A percentile compares a stretch with the other conserved stretches of the same genome.
Conservation (phyloP, 2,113 vertebrate genomes). For the Lepidothrix coronata region DNA sequence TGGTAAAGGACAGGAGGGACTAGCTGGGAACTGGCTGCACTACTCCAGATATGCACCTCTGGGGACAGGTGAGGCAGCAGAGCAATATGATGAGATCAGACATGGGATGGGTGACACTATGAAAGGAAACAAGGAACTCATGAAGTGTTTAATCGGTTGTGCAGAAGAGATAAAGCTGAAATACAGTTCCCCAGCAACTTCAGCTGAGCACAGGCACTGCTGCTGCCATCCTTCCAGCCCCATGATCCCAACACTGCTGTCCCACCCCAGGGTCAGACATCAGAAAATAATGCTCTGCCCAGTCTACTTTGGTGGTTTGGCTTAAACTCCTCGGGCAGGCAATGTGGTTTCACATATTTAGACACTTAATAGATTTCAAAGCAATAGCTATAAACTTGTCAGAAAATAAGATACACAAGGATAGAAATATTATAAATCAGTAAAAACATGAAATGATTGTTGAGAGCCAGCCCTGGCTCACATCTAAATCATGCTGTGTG, state of each 20-base stretch:
- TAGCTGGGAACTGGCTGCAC: neutral
- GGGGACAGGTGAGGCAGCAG: neutral
- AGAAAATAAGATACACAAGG: neutral
- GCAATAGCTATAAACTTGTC: neutral
- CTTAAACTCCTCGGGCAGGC: neutral
- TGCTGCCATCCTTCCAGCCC: neutral
- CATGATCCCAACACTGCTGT: rapidly evolving
- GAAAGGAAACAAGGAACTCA: neutral
- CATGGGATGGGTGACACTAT: neutral
- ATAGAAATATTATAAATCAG: neutral
- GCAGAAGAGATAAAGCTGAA: neutral
- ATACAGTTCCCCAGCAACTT: neutral
- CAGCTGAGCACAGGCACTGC: neutral
- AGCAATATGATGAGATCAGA: neutral
- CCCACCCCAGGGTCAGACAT: neutral
- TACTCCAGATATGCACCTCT: neutral
- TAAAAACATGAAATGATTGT: neutral
- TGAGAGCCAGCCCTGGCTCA: neutral
- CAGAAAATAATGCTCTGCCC: neutral
- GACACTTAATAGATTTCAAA: neutral
- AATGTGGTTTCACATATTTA: neutral
- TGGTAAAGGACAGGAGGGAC: neutral
- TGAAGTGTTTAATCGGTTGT: neutral
- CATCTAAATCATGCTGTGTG: neutral
- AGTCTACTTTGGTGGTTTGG: neutral